Evolutionary conservation across 2,113 vertebrate species (phyloP).

Genomic region (Thoracochromis brauschi): DNA sequence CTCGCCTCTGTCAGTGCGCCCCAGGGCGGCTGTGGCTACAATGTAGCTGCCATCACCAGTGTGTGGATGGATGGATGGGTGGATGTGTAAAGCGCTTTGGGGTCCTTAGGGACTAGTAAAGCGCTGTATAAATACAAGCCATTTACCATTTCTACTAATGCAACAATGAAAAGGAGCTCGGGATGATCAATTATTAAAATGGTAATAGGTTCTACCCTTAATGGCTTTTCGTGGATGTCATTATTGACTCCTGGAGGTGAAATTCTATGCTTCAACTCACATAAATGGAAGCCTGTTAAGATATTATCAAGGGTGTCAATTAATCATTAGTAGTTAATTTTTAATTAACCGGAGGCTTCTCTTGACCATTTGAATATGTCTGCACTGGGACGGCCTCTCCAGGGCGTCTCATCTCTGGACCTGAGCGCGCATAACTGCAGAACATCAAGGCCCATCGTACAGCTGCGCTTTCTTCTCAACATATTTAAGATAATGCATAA

Average conservation of each 20-base stretch:
- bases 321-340: constrained; percentile 53
- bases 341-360: constrained; percentile 35
- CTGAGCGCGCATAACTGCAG: neutral
- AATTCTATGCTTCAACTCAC: neutral
- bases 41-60: neutral
- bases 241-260: neutral
- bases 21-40: no score
- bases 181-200: constrained; percentile 1
- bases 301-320: constrained; percentile 35
- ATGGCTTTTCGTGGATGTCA: neutral
- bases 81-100: no score
- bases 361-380: constrained; percentile 47
- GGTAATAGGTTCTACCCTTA: neutral
- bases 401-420: constrained; percentile 17
- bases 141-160: neutral
- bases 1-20: no score
- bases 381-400: constrained; percentile 34
- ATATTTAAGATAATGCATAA: neutral
- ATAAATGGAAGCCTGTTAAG: constrained; percentile 10
- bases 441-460: neutral
- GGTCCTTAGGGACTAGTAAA: no score
- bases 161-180: neutral
- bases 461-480: neutral
- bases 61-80: neutral
- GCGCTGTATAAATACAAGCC: no score